Percentiles rank a stretch among this genome's conserved stretches.
Evolutionary conservation across 2,797 vertebrate genomes (phyloP).

Genomic region (Nyctalus aviator): DNA sequence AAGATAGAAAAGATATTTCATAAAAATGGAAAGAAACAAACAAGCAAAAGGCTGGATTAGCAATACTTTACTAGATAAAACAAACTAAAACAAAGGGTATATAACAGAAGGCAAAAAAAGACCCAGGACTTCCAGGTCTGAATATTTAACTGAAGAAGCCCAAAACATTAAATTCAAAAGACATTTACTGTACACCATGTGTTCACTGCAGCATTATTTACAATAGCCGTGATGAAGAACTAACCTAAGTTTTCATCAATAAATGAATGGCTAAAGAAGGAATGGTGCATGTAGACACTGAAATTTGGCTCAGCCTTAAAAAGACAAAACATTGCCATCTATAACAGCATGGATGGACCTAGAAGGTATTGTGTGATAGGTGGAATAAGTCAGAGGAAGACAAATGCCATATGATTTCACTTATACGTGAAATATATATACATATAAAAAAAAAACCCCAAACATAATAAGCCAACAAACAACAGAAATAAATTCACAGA

Average conservation of each 20-base stretch:
- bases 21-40: background rate
- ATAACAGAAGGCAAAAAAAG: background rate
- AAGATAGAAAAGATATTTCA: background rate
- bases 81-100: background rate
- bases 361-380: background rate
- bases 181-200: background rate
- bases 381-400: background rate
- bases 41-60: background rate
- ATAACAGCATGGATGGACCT: background rate
- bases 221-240: background rate
- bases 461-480: background rate
- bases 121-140: background rate
- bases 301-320: background rate
- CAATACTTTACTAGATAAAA: background rate
- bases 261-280: background rate
- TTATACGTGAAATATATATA: background rate
- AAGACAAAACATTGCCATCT: background rate
- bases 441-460: background rate
- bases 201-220: background rate
- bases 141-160: background rate
- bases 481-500: background rate
- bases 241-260: background rate
- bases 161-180: background rate
- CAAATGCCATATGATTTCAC: background rate
- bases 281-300: background rate